Conservation (phyloP, 2,797 vertebrate genomes). For the Vultur gryphus region DNA sequence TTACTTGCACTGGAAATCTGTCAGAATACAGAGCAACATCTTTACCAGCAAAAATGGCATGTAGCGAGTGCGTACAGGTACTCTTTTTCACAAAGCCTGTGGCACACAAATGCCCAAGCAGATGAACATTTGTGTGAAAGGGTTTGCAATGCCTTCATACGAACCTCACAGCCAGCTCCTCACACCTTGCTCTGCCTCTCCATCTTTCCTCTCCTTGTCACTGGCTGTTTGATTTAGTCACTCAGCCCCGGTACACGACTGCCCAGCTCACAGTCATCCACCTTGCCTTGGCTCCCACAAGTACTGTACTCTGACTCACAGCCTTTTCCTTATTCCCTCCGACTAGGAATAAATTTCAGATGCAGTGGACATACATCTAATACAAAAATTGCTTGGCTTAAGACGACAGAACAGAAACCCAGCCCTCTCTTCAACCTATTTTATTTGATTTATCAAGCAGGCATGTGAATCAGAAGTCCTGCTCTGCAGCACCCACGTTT, state of each 20-base stretch:
- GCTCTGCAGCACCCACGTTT: not conserved
- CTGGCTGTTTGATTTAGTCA: not conserved
- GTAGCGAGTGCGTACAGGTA: rapidly evolving
- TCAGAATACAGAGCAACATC: not conserved
- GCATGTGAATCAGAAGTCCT: not conserved
- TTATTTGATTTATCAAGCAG: not conserved
- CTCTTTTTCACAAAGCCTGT: not conserved
- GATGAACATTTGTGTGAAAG: not conserved
- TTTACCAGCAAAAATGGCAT: not conserved
- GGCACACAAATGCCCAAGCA: not conserved
- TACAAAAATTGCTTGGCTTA: not conserved
- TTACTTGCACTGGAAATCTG: not conserved
- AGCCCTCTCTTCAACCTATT: not conserved
- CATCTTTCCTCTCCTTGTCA: not conserved
- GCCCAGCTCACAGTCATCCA: not conserved
- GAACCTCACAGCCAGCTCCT: not conserved
- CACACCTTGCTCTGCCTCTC: not conserved
- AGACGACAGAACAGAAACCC: not conserved
- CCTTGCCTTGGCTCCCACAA: not conserved
- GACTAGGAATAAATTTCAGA: not conserved
- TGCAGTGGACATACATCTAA: not conserved
- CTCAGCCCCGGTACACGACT: rapidly evolving
- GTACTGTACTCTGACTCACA: not conserved
- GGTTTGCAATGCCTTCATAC: not conserved
- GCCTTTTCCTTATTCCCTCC: not conserved